These are phyloP conservation scores for Augiades crinisus DNA, from an alignment of 2,888 invertebrate genomes.

Conservation along the genomic window DNA sequence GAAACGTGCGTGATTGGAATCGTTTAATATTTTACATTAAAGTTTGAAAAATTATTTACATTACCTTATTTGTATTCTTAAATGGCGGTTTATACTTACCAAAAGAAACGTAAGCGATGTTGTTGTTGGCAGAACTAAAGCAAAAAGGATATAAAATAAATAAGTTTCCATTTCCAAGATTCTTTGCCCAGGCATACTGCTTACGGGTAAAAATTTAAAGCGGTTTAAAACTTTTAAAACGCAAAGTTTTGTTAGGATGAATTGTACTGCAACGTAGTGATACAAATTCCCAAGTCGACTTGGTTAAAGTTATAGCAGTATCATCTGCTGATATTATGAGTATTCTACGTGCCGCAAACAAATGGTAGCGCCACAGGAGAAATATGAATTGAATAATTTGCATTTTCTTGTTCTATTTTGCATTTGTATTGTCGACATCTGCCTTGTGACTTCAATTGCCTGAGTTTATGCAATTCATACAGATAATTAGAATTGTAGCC, in stretches of 20 bases:
- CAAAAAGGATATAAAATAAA: background rate
- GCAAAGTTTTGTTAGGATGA: conserved; percentile 10
- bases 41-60: too few relatives aligned
- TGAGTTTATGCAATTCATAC: background rate
- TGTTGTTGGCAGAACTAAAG: background rate
- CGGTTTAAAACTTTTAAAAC: conserved; percentile 12
- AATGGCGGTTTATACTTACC: background rate
- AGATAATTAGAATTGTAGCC: conserved; percentile 6
- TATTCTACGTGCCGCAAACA: background rate
- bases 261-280: background rate
- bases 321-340: background rate
- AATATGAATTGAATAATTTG: conserved; percentile 25
- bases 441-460: conserved; percentile 13
- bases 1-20: too few relatives aligned
- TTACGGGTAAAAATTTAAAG: conserved; percentile 8
- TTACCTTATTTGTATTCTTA: too few relatives aligned
- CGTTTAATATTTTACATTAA: too few relatives aligned
- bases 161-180: too few relatives aligned
- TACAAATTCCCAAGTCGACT: conserved; percentile 3
- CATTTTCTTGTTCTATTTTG: conserved; percentile 24
- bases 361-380: background rate
- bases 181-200: background rate
- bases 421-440: conserved; percentile 20
- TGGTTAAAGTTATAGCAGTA: background rate
- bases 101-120: background rate